Conservation (phyloP, 35 echinoderm and acorn worm species). For the Amphiura filiformis region DNA sequence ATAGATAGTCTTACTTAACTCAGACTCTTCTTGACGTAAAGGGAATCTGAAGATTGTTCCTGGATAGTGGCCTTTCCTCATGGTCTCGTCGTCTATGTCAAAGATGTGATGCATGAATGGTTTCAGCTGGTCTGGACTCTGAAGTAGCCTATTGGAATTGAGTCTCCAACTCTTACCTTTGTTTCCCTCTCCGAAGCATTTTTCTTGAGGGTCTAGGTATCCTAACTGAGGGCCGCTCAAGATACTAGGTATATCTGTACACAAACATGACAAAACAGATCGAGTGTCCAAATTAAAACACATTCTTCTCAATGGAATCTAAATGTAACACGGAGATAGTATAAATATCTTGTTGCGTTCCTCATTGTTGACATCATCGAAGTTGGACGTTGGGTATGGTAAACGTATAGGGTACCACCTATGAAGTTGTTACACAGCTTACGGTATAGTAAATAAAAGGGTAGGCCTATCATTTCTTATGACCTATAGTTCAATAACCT, state of each 20-base stretch:
- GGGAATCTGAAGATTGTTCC: conserved; percentile 83
- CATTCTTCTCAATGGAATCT: no score
- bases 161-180: neutral
- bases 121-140: neutral
- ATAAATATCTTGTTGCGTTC: no score
- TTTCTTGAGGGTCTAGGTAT: conserved; percentile 56
- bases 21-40: conserved; percentile 26
- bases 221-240: conserved; percentile 48
- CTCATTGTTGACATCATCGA: no score
- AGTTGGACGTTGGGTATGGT: no score
- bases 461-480: no score
- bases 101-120: neutral
- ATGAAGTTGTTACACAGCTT: no score
- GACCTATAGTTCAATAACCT: no score
- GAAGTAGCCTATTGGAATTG: neutral
- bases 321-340: no score
- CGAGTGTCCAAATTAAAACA: no score
- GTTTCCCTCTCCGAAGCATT: conserved; percentile 31
- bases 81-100: neutral
- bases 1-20: conserved; percentile 40
- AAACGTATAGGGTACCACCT: no score
- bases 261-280: no score
- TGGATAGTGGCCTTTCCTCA: neutral
- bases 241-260: conserved; percentile 71
- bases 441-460: no score